Conservation (phyloP, 2,888 invertebrate species). For the Laspeyria flexula region DNA sequence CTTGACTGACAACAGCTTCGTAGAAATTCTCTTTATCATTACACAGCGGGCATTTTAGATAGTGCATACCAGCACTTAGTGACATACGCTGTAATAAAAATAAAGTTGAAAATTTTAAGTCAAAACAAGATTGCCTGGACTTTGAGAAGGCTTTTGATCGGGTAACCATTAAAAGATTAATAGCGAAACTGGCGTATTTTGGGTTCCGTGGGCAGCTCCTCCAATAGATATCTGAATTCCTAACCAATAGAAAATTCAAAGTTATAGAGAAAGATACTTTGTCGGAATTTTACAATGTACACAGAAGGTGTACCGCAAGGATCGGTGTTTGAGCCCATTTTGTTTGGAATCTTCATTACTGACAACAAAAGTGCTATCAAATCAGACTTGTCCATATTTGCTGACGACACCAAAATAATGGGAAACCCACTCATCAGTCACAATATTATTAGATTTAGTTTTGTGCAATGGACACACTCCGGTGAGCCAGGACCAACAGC, state of each 20-base stretch:
- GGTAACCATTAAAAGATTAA: neutral
- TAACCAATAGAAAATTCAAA: neutral
- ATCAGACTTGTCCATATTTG: neutral
- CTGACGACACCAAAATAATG: neutral
- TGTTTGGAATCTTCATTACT: no score
- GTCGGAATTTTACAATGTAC: no score
- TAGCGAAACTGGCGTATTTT: neutral
- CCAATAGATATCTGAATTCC: no score
- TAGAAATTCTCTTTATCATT: slow-evolving; percentile 89
- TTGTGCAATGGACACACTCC: no score
- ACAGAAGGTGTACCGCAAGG: neutral
- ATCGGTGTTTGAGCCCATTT: neutral
- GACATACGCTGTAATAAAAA: slow-evolving; percentile 88
- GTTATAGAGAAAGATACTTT: neutral
- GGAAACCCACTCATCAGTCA: neutral
- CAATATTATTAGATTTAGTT: neutral
- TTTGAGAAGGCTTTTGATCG: neutral
- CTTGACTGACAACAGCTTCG: slow-evolving; percentile 86
- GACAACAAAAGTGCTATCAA: neutral
- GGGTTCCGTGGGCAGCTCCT: no score
- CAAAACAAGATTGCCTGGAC: neutral
- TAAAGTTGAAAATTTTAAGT: neutral
- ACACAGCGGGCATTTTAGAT: slow-evolving; percentile 93
- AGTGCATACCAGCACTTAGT: slow-evolving; percentile 90
- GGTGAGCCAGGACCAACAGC: no score